Percentiles rank a stretch among this genome's conserved stretches.
Evolutionary conservation across 2,113 vertebrate genomes (phyloP).

Genomic region (Irena cyanogastra): DNA sequence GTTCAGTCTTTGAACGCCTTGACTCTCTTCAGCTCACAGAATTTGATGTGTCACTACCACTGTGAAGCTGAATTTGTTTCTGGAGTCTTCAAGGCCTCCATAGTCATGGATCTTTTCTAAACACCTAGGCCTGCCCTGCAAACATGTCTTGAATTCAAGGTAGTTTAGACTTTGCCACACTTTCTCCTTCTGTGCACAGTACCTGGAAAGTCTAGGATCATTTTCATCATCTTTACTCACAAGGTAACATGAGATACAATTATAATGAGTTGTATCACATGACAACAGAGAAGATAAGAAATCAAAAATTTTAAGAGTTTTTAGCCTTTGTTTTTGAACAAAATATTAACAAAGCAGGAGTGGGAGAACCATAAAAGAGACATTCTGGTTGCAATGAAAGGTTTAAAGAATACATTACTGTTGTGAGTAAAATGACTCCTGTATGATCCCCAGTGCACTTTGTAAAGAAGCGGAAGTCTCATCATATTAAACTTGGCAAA

Average conservation of each 20-base stretch:
- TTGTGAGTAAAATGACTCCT: not conserved
- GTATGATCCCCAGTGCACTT: not conserved
- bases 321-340: not conserved
- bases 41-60: not conserved
- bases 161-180: not conserved
- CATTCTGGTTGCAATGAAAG: not conserved
- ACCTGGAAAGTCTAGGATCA: not conserved
- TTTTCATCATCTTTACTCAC: not conserved
- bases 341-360: not conserved
- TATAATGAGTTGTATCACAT: not conserved
- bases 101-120: not conserved
- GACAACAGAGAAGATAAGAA: not conserved
- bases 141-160: not conserved
- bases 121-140: not conserved
- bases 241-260: not conserved
- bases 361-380: not conserved
- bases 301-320: not conserved
- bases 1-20: not conserved
- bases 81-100: not conserved
- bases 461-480: not conserved
- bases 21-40: not conserved
- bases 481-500: not conserved
- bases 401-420: not conserved
- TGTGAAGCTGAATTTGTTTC: not conserved
- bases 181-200: not conserved